These are phyloP conservation scores for Luperina nickerlii DNA, from an alignment of 2,888 invertebrate genomes.

Conservation along the genomic window DNA sequence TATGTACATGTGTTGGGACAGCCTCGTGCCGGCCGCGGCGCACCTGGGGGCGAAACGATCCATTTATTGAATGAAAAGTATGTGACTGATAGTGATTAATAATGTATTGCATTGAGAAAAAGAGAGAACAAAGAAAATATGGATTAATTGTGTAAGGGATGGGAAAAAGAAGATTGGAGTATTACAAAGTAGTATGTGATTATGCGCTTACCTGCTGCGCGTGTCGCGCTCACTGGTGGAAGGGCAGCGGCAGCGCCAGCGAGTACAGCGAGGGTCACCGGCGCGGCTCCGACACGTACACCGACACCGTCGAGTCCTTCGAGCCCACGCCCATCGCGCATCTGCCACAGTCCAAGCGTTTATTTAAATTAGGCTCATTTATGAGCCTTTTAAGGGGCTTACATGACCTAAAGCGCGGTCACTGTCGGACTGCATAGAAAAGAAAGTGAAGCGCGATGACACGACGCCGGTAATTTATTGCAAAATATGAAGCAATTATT, in stretches of 20 bases:
- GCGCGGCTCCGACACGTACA: constrained; percentile 93
- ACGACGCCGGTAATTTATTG: too few relatives aligned
- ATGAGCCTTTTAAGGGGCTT: neutral
- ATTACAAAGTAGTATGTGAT: neutral
- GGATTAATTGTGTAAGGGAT: neutral
- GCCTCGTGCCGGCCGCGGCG: neutral
- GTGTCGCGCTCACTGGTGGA: constrained; percentile 67
- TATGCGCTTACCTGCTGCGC: constrained; percentile 20
- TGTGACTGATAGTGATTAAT: too few relatives aligned
- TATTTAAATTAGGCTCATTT: neutral
- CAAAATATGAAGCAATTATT: too few relatives aligned
- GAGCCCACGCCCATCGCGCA: constrained; percentile 96
- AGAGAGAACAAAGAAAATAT: neutral
- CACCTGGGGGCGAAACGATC: constrained; percentile 14
- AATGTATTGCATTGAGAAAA: neutral
- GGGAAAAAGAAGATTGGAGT: neutral
- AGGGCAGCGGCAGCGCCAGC: constrained; percentile 78
- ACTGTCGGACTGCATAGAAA: too few relatives aligned
- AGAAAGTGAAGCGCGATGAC: too few relatives aligned
- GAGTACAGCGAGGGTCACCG: constrained; percentile 92
- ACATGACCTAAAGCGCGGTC: too few relatives aligned
- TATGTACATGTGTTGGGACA: constrained; percentile 19
- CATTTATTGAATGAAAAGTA: neutral
- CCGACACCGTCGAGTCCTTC: constrained; percentile 95
- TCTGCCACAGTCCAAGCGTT: constrained; percentile 70